These are phyloP conservation scores for Vulpes ferrilata DNA, from an alignment of 2,113 vertebrate species.

Conservation along the genomic window DNA sequence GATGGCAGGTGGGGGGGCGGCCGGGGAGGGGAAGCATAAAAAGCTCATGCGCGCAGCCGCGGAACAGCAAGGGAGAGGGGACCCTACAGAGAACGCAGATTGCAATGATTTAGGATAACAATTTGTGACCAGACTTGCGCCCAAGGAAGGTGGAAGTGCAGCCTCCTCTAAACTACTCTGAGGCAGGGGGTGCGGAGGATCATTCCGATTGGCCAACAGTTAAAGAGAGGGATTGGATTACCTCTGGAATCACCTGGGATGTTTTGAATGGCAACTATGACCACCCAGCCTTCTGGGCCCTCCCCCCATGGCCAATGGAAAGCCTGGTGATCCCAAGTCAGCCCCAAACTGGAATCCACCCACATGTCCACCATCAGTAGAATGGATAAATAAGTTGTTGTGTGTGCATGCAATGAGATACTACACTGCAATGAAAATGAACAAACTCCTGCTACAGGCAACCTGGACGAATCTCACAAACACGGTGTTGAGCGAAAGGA, in stretches of 20 bases:
- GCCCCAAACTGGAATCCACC: too few species aligned
- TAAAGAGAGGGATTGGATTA: background rate
- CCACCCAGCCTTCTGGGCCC: too few species aligned
- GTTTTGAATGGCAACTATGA: background rate
- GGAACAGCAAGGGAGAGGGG: background rate
- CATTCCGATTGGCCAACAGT: background rate
- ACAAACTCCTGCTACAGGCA: too few species aligned
- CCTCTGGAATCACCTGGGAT: background rate
- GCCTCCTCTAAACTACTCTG: conserved; percentile 1
- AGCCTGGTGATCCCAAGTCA: too few species aligned
- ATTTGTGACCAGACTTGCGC: conserved; percentile 34
- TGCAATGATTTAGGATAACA: background rate
- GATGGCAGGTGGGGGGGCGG: background rate
- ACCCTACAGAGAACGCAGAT: background rate
- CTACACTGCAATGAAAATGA: too few species aligned
- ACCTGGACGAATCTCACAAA: too few species aligned
- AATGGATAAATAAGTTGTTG: too few species aligned
- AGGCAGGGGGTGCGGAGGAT: background rate
- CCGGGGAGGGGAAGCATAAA: background rate
- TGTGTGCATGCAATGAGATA: too few species aligned
- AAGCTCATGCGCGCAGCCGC: conserved; percentile 42
- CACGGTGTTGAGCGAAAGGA: too few species aligned
- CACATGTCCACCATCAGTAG: too few species aligned
- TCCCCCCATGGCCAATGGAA: too few species aligned
- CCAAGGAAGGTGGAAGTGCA: conserved; percentile 25